Base-by-base conservation (phyloP, 23 tunicate genomes). In the Ascidia mentula region DNA sequence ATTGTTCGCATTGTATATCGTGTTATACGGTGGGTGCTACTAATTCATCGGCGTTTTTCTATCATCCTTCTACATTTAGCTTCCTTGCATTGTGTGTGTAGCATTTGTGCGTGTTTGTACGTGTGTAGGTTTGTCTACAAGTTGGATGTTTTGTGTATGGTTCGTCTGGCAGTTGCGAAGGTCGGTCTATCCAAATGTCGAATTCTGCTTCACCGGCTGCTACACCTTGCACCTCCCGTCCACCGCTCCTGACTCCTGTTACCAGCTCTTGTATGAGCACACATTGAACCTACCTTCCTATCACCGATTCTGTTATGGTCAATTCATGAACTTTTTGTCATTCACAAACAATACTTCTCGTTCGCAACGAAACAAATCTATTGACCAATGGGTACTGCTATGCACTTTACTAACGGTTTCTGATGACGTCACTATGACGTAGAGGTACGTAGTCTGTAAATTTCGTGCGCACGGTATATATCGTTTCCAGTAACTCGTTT, bases 151-250 rank as follows among this genome's bases (percentile, higher is more conserved):
- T 9, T 53, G 65, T 53, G 65, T 53, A 28, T 53, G 65, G 65
- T 53, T 53, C 24, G 4, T 53, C 13, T 53, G 22, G 65, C 65
- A 53, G 65, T 53, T 53, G n/a, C n/a, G n/a, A n/a, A n/a, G n/a
- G n/a, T n/a, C n/a, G n/a, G n/a, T n/a, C n/a, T n/a, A n/a, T n/a
- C n/a, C n/a, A n/a, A n/a, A n/a, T n/a, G n/a, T n/a, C n/a, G n/a
- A n/a, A n/a, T n/a, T 53, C 13, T 53, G 65, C 65, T 53, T 53
- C 65, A n/a, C 65, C 22, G 65, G 65, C 65, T 53, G 65, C 65
- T 53, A 53, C 22, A 53, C 13, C 13, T 1, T 20, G 2, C 65
- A 3, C 13, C 65, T 12, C 15, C 53, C 53, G 15, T 26, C 65
- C 65, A 53, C 24, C 22, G 65, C 13, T 3, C 65, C 1, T 9